Base-by-base conservation (phyloP, 2,113 vertebrate species). In the Hydropotes inermis region DNA sequence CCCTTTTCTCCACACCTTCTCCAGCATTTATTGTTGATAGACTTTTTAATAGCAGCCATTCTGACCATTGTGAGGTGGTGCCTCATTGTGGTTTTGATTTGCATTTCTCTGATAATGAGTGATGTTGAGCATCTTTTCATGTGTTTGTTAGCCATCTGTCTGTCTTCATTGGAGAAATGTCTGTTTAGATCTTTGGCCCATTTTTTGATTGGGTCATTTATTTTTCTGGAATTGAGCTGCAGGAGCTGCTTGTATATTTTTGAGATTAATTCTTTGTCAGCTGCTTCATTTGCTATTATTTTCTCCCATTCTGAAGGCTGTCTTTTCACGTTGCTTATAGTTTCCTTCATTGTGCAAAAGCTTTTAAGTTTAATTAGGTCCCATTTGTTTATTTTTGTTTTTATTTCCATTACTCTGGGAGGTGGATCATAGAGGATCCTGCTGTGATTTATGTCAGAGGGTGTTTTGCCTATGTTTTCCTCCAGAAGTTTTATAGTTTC, bases 51-150 rank as follows among this genome's bases (percentile, higher is more conserved):
- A 36, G 33, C 64, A 67, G 33, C 17, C 64, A 36, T 36, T 21
- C 64, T 70, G n/a, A 70, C n/a, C 0, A 0, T 0, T 5, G n/a
- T 70, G 64, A 11, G 4, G 36, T 36, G n/a, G 17, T 70, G 5
- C 64, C n/a, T 70, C n/a, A 70, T 36, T 36, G n/a, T 36, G 64
- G n/a, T 70, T 67, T 36, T 70, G n/a, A 36, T 36, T 70, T 36
- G 64, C 17, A 70, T 70, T 36, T 67, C 33, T 36, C 64, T 70
- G 64, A 36, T 67, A 67, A 36, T 2, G 9, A 36, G n/a, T 70
- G 64, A 70, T 70, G 16, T 21, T 70, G n/a, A 36, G 17, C 5
- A 70, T 36, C 64, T 70, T 70, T 70, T 70, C n/a, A 36, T 70
- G 9, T 70, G 16, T 36, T 36, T 70, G 17, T 36, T 36, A 67